These are phyloP conservation scores for Pteruthius melanotis DNA, from an alignment of 2,113 vertebrate genomes.

Conservation along the genomic window DNA sequence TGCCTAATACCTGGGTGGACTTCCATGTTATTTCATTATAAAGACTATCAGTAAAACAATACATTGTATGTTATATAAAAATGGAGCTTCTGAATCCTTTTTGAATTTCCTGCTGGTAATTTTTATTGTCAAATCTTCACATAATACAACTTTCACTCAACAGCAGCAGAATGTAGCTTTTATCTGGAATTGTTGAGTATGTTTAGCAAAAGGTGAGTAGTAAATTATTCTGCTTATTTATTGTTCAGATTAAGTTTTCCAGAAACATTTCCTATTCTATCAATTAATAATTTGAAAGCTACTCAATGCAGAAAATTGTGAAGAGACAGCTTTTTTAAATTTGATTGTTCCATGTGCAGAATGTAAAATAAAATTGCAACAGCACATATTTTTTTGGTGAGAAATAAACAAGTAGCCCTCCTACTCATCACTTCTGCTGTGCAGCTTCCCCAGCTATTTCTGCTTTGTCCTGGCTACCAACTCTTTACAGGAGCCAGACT, in stretches of 20 bases:
- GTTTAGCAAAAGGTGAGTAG: background rate
- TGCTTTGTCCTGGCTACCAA: background rate
- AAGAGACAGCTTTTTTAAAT: slow-evolving; percentile 4
- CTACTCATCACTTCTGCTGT: background rate
- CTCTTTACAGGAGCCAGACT: background rate
- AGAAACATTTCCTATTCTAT: slow-evolving; percentile 34
- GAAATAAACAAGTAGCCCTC: background rate
- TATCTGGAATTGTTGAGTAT: background rate
- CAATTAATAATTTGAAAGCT: slow-evolving; percentile 51
- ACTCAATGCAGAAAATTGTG: background rate
- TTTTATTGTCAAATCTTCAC: background rate
- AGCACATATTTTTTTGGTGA: background rate
- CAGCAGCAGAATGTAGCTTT: background rate
- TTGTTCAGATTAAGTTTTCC: slow-evolving; percentile 29
- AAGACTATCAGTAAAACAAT: background rate
- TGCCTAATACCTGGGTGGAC: background rate
- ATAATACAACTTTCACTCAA: background rate
- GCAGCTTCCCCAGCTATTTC: background rate
- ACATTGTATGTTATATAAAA: background rate
- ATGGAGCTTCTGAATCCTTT: background rate
- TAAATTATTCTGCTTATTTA: slow-evolving; percentile 47
- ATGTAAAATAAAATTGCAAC: background rate
- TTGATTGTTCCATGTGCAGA: background rate
- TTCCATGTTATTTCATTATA: background rate
- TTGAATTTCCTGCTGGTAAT: background rate